phyloP scores from a whole-genome alignment of 2,113 vertebrate genomes.

The Engraulis encrasicolus region DNA sequence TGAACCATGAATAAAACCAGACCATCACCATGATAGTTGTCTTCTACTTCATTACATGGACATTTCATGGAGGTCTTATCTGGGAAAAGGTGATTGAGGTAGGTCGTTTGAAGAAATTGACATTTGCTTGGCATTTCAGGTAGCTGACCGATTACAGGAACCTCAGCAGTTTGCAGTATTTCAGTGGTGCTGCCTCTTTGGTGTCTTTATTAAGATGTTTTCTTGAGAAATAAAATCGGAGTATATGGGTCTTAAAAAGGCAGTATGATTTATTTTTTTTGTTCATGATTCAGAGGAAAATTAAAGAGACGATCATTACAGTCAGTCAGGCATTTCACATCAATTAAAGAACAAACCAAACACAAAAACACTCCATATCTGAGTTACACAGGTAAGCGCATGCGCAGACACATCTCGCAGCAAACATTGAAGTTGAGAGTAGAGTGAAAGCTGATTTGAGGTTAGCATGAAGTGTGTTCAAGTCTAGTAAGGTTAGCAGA shows the following conservation, averaged over 20 bases:
- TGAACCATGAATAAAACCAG: neutral
- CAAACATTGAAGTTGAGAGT: neutral
- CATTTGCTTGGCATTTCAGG: neutral
- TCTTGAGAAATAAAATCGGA: neutral
- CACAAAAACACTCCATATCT: slow-evolving; percentile 8
- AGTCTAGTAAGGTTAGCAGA: neutral
- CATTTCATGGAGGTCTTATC: too few species aligned
- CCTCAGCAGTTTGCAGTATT: neutral
- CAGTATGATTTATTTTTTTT: slow-evolving; percentile 8
- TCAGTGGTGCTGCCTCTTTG: neutral
- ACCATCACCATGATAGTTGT: neutral
- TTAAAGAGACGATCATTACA: neutral
- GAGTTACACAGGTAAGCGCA: slow-evolving; percentile 4
- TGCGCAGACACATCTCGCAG: neutral
- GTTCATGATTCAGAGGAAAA: neutral
- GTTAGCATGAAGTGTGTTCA: neutral
- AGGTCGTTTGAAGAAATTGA: neutral
- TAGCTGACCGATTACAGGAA: neutral
- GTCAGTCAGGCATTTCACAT: neutral
- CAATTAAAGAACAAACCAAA: neutral
- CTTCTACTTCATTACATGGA: too few species aligned
- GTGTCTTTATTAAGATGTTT: neutral
- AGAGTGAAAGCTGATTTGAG: slow-evolving; percentile 11
- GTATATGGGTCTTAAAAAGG: neutral
- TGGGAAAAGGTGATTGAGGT: neutral